Conservation (phyloP, 1,140 invertebrate species). For the Ruditapes philippinarum region DNA sequence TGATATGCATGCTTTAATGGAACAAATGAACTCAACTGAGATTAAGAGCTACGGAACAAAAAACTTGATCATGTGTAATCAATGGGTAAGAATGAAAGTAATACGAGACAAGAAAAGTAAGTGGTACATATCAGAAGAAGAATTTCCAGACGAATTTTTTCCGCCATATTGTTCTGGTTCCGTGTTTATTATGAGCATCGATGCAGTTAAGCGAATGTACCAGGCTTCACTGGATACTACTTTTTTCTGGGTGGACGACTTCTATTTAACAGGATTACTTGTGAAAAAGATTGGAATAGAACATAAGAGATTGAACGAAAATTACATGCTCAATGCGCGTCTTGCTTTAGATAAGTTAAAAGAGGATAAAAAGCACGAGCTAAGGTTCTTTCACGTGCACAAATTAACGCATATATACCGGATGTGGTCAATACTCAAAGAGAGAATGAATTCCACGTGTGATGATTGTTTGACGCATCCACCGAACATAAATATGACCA, state of each 20-base stretch:
- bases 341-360: constrained; percentile 52
- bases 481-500: background rate
- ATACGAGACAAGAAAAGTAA: constrained; percentile 82
- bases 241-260: constrained; percentile 85
- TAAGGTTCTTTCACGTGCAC: constrained; percentile 61
- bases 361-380: constrained; percentile 49
- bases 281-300: constrained; percentile 63
- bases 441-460: constrained; percentile 35
- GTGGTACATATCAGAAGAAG: constrained; percentile 82
- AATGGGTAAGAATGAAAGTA: constrained; percentile 76
- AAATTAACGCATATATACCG: constrained; percentile 42
- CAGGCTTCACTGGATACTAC: constrained; percentile 70
- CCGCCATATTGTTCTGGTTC: constrained; percentile 86
- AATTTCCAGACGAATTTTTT: constrained; percentile 82
- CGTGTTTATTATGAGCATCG: constrained; percentile 82
- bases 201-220: constrained; percentile 81
- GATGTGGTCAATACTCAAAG: constrained; percentile 38
- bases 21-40: constrained; percentile 88
- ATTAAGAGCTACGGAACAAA: constrained; percentile 51
- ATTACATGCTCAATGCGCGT: constrained; percentile 62
- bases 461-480: constrained; percentile 22
- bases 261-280: constrained; percentile 84
- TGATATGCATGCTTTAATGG: constrained; percentile 88
- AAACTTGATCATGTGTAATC: constrained; percentile 74
- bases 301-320: constrained; percentile 65